These are phyloP conservation scores for Glandiceps talaboti DNA, from an alignment of 53 echinoderm and acorn worm species.

Conservation along the genomic window DNA sequence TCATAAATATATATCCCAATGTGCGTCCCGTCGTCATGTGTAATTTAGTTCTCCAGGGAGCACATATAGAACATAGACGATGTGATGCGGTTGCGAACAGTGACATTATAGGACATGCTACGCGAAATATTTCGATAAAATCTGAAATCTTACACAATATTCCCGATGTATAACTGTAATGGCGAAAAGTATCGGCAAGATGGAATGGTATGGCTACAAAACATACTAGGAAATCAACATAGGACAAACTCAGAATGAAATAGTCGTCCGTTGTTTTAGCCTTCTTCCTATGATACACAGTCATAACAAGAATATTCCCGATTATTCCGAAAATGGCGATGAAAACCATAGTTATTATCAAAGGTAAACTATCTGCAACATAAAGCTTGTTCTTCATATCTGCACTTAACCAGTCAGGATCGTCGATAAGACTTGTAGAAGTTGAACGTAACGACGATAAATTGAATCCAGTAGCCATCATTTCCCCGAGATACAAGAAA, in stretches of 20 bases:
- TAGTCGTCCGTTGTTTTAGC: background rate
- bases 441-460: no score
- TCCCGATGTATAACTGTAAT: background rate
- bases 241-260: background rate
- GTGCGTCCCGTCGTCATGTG: background rate
- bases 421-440: no score
- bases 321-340: background rate
- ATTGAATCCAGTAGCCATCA: no score
- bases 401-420: background rate
- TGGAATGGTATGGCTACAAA: background rate
- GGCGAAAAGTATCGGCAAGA: background rate
- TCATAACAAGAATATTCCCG: background rate
- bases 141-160: background rate
- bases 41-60: background rate
- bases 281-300: background rate
- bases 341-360: background rate
- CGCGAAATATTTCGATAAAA: background rate
- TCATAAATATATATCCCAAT: background rate
- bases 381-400: background rate
- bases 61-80: background rate
- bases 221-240: background rate
- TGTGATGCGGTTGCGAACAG: background rate
- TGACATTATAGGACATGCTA: background rate
- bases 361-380: background rate
- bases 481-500: no score